phyloP scores from a whole-genome alignment of 2,888 invertebrate species.

The Lobophora halterata region DNA sequence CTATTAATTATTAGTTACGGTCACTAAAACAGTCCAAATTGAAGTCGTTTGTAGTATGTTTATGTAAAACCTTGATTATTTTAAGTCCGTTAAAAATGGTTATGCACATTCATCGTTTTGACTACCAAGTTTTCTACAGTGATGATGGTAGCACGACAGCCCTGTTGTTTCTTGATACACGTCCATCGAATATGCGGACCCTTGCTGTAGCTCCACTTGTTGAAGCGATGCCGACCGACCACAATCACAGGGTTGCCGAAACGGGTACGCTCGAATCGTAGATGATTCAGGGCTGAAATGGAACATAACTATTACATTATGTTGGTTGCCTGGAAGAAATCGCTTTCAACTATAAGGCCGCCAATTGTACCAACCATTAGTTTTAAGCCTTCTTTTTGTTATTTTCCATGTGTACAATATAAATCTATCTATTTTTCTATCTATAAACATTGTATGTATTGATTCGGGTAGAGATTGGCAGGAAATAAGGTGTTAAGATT shows the following conservation, averaged over 20 bases:
- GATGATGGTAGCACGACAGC: slow-evolving; percentile 53
- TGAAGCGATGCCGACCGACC: slow-evolving; percentile 50
- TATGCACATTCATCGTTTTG: slow-evolving; percentile 45
- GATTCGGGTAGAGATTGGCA: too few species aligned
- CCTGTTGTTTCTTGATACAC: slow-evolving; percentile 53
- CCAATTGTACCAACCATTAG: too few species aligned
- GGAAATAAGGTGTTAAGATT: too few species aligned
- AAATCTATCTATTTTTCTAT: too few species aligned
- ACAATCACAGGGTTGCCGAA: slow-evolving; percentile 63
- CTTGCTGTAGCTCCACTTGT: slow-evolving; percentile 52
- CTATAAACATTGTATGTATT: too few species aligned
- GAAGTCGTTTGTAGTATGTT: too few species aligned
- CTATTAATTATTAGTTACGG: too few species aligned
- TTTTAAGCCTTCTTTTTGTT: too few species aligned
- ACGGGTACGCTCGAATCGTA: slow-evolving; percentile 45
- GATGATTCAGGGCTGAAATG: slow-evolving; percentile 14
- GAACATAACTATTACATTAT: not conserved
- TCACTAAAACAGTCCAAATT: too few species aligned
- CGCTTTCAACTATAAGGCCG: too few species aligned
- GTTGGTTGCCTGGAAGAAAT: too few species aligned
- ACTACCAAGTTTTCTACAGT: slow-evolving; percentile 50
- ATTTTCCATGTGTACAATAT: too few species aligned
- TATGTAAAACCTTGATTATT: slow-evolving; percentile 24
- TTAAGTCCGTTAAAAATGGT: slow-evolving; percentile 29
- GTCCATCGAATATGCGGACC: slow-evolving; percentile 51